Evolutionary conservation across 2,888 invertebrate species (phyloP).

Genomic region (Noctua fimbriata): DNA sequence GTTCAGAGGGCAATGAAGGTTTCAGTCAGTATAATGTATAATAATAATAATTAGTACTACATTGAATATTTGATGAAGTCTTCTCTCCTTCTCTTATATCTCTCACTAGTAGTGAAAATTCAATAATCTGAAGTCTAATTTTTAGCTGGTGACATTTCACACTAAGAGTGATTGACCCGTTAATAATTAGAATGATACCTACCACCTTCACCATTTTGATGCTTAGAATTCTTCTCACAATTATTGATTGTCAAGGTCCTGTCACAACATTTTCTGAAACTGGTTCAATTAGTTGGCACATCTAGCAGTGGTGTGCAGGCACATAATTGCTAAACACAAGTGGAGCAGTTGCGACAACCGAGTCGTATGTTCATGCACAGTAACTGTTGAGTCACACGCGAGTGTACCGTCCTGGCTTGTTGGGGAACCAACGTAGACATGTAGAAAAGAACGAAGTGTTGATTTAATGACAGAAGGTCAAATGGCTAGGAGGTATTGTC

Average conservation of each 20-base stretch:
- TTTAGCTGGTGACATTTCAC: background rate
- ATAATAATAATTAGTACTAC: background rate
- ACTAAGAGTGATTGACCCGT: background rate
- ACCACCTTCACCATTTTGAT: background rate
- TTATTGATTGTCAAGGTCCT: too few relatives aligned
- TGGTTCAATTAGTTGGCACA: constrained; percentile 16
- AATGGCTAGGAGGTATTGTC: background rate
- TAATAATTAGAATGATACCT: background rate
- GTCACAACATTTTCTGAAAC: background rate
- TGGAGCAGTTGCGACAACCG: constrained; percentile 59
- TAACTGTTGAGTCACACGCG: constrained; percentile 54
- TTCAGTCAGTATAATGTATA: background rate
- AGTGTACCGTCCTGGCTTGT: constrained; percentile 13
- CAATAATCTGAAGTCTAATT: background rate
- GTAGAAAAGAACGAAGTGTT: background rate
- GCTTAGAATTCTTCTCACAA: background rate
- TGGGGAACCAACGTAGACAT: background rate
- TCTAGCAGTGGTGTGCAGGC: constrained; percentile 25
- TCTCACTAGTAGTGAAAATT: background rate
- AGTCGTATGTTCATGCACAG: constrained; percentile 26
- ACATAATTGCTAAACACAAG: constrained; percentile 60
- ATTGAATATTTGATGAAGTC: background rate
- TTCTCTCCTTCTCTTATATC: background rate
- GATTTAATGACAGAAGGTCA: background rate
- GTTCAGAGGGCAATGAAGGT: background rate